Percentiles rank a stretch among this genome's conserved stretches.
These are phyloP conservation scores for Troglohyphantes excavatus DNA, from an alignment of 2,888 invertebrate genomes.

Conservation along the genomic window DNA sequence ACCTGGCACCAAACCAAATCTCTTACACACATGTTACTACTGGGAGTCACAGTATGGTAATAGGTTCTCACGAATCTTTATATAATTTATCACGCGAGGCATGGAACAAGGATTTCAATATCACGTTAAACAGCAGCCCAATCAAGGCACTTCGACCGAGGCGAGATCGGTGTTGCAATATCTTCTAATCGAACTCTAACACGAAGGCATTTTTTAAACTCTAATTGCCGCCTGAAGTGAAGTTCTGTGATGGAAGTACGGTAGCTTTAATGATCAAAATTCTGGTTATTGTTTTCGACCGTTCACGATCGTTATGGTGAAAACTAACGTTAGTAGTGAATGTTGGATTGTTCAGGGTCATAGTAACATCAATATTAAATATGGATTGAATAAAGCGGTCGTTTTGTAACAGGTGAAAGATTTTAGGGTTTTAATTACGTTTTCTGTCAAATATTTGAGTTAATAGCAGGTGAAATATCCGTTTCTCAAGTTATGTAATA, in stretches of 20 bases:
- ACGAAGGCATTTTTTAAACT: conserved; percentile 29
- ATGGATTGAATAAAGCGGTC: too few relatives aligned
- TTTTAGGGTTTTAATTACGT: too few relatives aligned
- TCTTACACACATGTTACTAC: not conserved
- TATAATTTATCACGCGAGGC: conserved; percentile 42
- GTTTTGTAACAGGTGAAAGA: too few relatives aligned
- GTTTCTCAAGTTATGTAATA: too few relatives aligned
- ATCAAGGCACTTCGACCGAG: conserved; percentile 2
- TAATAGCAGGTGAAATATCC: too few relatives aligned
- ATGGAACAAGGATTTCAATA: conserved; percentile 6
- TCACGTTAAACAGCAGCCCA: conserved; percentile 14
- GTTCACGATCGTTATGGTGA: not conserved
- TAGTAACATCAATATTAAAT: too few relatives aligned
- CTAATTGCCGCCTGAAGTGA: conserved; percentile 35
- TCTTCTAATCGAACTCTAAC: not conserved
- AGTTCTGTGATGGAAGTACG: not conserved
- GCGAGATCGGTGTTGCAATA: conserved; percentile 26
- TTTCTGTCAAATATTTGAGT: too few relatives aligned
- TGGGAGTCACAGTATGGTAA: not conserved
- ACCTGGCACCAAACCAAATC: not conserved
- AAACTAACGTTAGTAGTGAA: not conserved
- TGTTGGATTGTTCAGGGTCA: too few relatives aligned
- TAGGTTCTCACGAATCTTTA: conserved; percentile 27
- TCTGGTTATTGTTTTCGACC: not conserved
- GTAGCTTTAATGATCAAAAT: conserved; percentile 19